Conservation (phyloP, 2,797 vertebrate genomes). For the Phalloptychus januarius region DNA sequence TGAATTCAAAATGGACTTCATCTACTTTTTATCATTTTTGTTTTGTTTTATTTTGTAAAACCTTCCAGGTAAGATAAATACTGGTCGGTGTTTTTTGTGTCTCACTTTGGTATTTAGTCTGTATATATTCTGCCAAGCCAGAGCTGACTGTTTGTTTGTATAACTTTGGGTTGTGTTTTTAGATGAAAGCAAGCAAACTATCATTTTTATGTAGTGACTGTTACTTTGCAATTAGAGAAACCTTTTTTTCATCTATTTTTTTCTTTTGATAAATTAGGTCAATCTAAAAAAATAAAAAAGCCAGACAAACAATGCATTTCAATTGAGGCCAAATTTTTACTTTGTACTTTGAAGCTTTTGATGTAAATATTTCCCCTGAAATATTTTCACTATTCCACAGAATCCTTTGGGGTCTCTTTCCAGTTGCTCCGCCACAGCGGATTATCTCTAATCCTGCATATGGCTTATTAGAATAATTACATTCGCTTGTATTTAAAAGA, state of each 20-base stretch:
- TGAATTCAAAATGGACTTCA: background rate
- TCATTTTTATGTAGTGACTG: background rate
- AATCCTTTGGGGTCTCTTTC: slow-evolving; percentile 80
- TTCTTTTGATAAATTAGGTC: slow-evolving; percentile 38
- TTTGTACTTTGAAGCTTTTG: slow-evolving; percentile 74
- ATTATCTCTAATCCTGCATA: slow-evolving; percentile 82
- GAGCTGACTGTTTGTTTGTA: background rate
- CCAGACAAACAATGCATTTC: slow-evolving; percentile 29
- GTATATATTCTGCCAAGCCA: background rate
- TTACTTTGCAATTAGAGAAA: background rate
- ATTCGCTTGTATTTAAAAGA: slow-evolving; percentile 71
- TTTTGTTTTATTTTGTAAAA: background rate
- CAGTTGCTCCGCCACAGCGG: slow-evolving; percentile 78
- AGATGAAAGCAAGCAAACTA: background rate
- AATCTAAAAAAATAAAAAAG: slow-evolving; percentile 40
- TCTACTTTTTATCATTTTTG: background rate
- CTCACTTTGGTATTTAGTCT: too few relatives aligned
- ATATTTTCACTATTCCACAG: slow-evolving; percentile 70
- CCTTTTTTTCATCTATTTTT: background rate
- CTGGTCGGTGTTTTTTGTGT: background rate
- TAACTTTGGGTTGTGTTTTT: background rate
- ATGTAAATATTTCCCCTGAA: slow-evolving; percentile 78
- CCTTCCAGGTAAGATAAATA: background rate
- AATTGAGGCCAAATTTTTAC: slow-evolving; percentile 60
- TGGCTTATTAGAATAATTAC: slow-evolving; percentile 82